Evolutionary conservation across 2,113 vertebrate genomes (phyloP), one percentile per base, ranked within the genome.

Genomic region (Morone chrysops): DNA sequence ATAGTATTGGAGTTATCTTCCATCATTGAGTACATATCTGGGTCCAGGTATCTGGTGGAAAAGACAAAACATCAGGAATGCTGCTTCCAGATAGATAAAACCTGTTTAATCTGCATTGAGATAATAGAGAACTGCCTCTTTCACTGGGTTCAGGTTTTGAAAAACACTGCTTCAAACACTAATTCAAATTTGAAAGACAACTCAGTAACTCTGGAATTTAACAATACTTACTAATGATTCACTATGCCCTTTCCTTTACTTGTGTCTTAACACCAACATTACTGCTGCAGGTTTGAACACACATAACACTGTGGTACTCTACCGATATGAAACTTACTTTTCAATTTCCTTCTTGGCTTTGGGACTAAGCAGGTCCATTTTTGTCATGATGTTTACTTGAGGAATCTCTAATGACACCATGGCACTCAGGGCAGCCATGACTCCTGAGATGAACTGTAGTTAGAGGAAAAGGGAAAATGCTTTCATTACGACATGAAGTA

Each of bases 381-480:
- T 99, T 11, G 98, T 99, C 97, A 99, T 99, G 91, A 99, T 95
- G 70, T 99, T 99, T 63, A 99, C 93, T 85, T 99, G 98, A 20
- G 98, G 97, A 77, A 99, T 97, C 93, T 99, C 98, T 76, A 99
- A 91, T 18, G 95, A 96, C 77, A 99, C 93, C 98, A 99, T 99
- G 36, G 98, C 97, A 77, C 98, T 98, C 62, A 99, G 94, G 4
- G 98, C 98, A 48, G 97, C 97, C 97, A 99, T 96, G 82, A 97
- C 96, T 74, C 98, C 98, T 48, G 98, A 99, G 85, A 99, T 96
- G 86, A 99, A 99, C 98, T 99, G 70, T 13, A 82, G 57, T 22
- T 14, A 50, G 71, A 61, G 8, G 71, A 80, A 87, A 20, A 68
- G 31, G 13, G 50, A 89, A 40, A 70, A 78, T 60, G 31, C 40